Evolutionary conservation across 1,140 invertebrate genomes (phyloP).

Genomic region (Helicoverpa zea): DNA sequence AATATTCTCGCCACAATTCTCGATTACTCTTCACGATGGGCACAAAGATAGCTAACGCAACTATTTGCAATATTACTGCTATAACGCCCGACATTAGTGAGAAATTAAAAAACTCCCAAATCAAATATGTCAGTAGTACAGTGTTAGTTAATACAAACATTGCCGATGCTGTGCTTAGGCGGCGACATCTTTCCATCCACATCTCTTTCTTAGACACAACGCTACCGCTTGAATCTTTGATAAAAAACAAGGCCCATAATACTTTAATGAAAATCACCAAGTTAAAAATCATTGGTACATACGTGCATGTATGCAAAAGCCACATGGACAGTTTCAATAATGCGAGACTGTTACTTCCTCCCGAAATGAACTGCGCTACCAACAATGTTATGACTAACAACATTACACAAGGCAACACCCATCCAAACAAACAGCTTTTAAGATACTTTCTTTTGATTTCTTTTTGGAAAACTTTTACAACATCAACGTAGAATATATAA

Average conservation of each 20-base stretch:
- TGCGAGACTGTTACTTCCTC: not conserved
- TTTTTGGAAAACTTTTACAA: not conserved
- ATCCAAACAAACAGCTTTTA: not conserved
- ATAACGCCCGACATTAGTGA: not conserved
- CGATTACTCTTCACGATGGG: not conserved
- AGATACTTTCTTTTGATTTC: not conserved
- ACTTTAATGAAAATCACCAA: no score
- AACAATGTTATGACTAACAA: not conserved
- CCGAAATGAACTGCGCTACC: not conserved
- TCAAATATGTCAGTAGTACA: not conserved
- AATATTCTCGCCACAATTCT: not conserved
- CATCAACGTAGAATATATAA: not conserved
- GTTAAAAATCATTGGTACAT: not conserved
- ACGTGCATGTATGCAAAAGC: not conserved
- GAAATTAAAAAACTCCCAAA: not conserved
- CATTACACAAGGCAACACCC: not conserved
- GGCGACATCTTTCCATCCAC: not conserved
- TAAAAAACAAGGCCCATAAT: no score
- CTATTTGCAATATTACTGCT: not conserved
- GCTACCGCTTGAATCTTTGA: no score
- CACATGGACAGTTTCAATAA: not conserved
- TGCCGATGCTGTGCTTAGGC: not conserved
- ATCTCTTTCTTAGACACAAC: no score
- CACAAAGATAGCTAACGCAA: not conserved
- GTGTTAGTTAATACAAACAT: not conserved